Evolutionary conservation across 1,140 invertebrate genomes (phyloP), one percentile per base, ranked within the genome.

Genomic region (Holotrichia oblita): DNA sequence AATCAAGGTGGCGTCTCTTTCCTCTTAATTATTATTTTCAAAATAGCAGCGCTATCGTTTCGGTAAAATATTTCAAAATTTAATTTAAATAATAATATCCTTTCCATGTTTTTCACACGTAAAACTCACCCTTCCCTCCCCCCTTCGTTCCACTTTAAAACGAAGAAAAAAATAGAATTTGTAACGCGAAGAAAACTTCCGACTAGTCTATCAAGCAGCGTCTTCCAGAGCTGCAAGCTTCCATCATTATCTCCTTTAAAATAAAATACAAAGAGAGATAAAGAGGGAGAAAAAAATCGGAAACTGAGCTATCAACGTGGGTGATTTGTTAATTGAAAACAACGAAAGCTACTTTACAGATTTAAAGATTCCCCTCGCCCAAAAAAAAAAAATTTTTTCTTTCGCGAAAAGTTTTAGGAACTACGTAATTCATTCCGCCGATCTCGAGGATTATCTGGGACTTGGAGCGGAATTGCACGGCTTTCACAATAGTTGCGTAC

Each of bases 281-380:
- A 17, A 55, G 7, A 55, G 17, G n/a, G n/a, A n/a, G 17, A 55
- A 55, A 14, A 55, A n/a, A 55, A 55, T 10, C 48, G 6, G 48
- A 17, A 55, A n/a, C 48, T n/a, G 17, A 55, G 48, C 48, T 14
- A 55, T 55, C 48, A n/a, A n/a, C 48, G n/a, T 17, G 48, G 48
- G 14, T 55, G 48, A 55, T 55, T 55, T 55, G 48, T 55, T 55
- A 55, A 55, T 55, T 55, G 48, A 55, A 55, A 55, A 55, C 48
- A 55, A 55, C 48, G 48, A 55, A 55, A 55, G 12, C 14, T 55
- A 55, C 48, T 55, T 55, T 55, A 55, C 12, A 17, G 48, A 55
- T 55, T 55, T 55, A 55, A 34, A 34, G 27, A 34, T 34, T 34
- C 4, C n/a, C n/a, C n/a, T n/a, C n/a, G n/a, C n/a, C 27, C 27